These are phyloP conservation scores for Acanthurus tractus DNA, from an alignment of 2,797 vertebrate species.

Conservation along the genomic window DNA sequence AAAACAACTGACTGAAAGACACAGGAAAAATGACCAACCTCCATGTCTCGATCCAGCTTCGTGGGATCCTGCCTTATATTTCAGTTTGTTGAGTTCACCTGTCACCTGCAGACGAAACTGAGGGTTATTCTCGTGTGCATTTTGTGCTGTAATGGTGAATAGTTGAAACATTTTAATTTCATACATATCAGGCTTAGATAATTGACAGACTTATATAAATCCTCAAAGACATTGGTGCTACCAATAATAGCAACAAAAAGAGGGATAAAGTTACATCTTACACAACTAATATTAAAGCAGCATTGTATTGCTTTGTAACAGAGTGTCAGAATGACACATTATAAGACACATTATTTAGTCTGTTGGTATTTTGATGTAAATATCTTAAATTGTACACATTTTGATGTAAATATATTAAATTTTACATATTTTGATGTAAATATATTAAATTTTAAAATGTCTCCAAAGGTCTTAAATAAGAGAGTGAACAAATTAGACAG, in stretches of 20 bases:
- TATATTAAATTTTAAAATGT: not conserved
- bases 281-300: slow-evolving; percentile 11
- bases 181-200: slow-evolving; percentile 2
- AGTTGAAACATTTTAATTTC: slow-evolving; percentile 2
- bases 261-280: slow-evolving; percentile 12
- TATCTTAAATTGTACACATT: no score
- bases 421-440: not conserved
- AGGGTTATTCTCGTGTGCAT: slow-evolving; percentile 25
- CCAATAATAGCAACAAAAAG: slow-evolving; percentile 22
- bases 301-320: not conserved
- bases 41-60: slow-evolving; percentile 91
- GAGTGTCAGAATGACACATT: not conserved
- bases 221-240: slow-evolving; percentile 12
- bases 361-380: not conserved
- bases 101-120: slow-evolving; percentile 83
- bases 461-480: not conserved
- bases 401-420: no score
- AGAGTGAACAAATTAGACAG: not conserved
- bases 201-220: slow-evolving; percentile 19
- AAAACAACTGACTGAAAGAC: not conserved
- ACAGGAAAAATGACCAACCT: slow-evolving; percentile 64
- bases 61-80: slow-evolving; percentile 94
- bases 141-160: not conserved
- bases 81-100: slow-evolving; percentile 95
- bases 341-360: slow-evolving; percentile 9